phyloP scores from a whole-genome alignment of 2,113 vertebrate species.

The Calidris pugnax region DNA sequence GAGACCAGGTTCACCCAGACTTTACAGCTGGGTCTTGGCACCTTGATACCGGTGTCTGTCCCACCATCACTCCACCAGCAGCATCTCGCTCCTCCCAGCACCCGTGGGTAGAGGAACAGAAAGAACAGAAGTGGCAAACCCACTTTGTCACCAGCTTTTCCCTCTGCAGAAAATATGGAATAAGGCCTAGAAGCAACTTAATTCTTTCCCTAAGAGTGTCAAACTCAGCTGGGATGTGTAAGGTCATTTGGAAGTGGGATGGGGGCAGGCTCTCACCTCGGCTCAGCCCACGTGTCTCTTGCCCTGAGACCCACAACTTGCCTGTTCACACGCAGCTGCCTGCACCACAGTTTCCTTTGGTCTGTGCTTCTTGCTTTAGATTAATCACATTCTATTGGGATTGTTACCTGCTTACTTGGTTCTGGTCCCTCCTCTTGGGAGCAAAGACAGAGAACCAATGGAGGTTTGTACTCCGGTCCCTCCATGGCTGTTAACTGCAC shows the following conservation, averaged over 20 bases:
- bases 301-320: not conserved
- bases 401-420: not conserved
- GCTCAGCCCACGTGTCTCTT: not conserved
- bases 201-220: not conserved
- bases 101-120: not conserved
- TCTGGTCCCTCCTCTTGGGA: not conserved
- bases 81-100: not conserved
- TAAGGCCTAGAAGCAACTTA: not conserved
- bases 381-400: not conserved
- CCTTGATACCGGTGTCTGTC: not conserved
- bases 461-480: not conserved
- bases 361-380: not conserved
- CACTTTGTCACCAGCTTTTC: not conserved
- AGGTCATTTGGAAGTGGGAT: not conserved
- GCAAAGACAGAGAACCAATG: not conserved
- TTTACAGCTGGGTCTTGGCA: not conserved
- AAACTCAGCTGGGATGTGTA: rapidly evolving
- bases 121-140: not conserved
- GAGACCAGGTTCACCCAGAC: not conserved
- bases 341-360: not conserved
- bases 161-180: not conserved
- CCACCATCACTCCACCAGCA: not conserved
- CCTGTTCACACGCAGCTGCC: not conserved
- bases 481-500: not conserved
- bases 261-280: not conserved